Conservation (phyloP, 2,888 invertebrate genomes). For the Clistopyga incitator region DNA sequence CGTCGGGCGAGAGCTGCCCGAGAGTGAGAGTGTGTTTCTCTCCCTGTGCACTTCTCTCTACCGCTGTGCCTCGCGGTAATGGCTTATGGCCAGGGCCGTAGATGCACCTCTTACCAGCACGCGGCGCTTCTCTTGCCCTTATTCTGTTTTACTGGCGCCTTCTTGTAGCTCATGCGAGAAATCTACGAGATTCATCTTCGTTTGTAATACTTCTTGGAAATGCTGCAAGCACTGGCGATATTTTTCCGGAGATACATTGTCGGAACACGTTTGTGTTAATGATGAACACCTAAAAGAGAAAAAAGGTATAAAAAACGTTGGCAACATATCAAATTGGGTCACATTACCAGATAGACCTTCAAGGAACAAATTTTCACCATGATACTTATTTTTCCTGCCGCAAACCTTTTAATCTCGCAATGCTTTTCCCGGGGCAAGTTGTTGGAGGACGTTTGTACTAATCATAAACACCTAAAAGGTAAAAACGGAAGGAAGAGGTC, state of each 20-base stretch:
- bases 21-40: conserved; percentile 69
- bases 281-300: neutral
- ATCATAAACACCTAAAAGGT: too few relatives aligned
- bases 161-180: neutral
- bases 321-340: too few relatives aligned
- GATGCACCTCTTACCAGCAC: conserved; percentile 65
- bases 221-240: neutral
- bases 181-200: neutral
- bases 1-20: conserved; percentile 75
- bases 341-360: too few relatives aligned
- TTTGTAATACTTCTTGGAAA: neutral
- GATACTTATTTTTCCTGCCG: too few relatives aligned
- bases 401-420: too few relatives aligned
- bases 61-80: conserved; percentile 78
- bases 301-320: too few relatives aligned
- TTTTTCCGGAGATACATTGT: neutral
- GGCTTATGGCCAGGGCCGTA: conserved; percentile 81
- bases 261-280: neutral
- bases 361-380: too few relatives aligned
- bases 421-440: too few relatives aligned
- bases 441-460: too few relatives aligned
- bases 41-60: conserved; percentile 43
- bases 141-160: neutral
- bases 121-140: conserved; percentile 39
- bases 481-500: too few relatives aligned